Evolutionary conservation across 2,113 vertebrate genomes (phyloP).

Genomic region (Salvator merianae): DNA sequence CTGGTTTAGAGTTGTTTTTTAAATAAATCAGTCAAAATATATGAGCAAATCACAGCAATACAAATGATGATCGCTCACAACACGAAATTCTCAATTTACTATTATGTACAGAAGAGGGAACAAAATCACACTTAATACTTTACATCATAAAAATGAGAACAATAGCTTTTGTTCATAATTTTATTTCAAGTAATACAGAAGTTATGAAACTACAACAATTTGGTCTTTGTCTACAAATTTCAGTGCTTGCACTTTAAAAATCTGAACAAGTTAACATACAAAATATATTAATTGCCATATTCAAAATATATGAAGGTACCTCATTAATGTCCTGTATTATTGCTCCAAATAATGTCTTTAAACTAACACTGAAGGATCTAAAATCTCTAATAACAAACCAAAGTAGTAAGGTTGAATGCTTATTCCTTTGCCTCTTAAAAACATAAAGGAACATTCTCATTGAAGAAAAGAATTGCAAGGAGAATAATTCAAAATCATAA

Average conservation of each 20-base stretch:
- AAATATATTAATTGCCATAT: slow-evolving; percentile 58
- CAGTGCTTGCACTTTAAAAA: slow-evolving; percentile 65
- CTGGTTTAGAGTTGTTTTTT: no score
- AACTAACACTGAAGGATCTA: slow-evolving; percentile 41
- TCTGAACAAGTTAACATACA: slow-evolving; percentile 59
- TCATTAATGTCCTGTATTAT: slow-evolving; percentile 55
- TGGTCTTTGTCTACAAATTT: slow-evolving; percentile 66
- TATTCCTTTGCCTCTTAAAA: slow-evolving; percentile 18
- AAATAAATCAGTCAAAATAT: no score
- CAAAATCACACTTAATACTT: slow-evolving; percentile 60
- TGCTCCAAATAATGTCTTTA: slow-evolving; percentile 55
- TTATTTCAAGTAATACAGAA: slow-evolving; percentile 82
- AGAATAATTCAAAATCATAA: slow-evolving; percentile 50
- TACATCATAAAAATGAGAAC: slow-evolving; percentile 64
- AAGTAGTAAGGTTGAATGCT: background rate
- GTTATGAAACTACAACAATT: slow-evolving; percentile 74
- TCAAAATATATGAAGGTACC: slow-evolving; percentile 51
- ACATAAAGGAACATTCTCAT: slow-evolving; percentile 37
- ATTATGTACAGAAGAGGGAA: slow-evolving; percentile 44
- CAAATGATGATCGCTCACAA: background rate
- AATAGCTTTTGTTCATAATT: slow-evolving; percentile 71
- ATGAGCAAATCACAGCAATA: background rate
- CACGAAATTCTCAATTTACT: background rate
- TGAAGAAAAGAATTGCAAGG: slow-evolving; percentile 35
- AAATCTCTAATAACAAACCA: slow-evolving; percentile 34